Evolutionary conservation across 2,113 vertebrate genomes (phyloP).

Genomic region (Tringa solitaria): DNA sequence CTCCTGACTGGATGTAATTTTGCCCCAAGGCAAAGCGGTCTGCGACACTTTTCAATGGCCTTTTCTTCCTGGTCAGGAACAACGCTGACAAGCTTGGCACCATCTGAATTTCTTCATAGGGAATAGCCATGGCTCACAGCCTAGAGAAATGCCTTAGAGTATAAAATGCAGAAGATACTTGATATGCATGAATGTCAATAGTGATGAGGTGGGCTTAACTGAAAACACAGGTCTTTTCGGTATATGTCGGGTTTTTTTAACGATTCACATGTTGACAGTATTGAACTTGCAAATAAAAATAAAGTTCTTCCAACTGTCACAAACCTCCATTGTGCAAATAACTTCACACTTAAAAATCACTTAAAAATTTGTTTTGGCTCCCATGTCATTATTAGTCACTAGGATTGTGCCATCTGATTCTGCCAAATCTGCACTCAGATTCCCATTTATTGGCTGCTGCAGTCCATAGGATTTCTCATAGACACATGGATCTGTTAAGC

Average conservation of each 20-base stretch:
- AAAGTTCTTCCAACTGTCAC: not conserved
- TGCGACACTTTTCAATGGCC: not conserved
- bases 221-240: not conserved
- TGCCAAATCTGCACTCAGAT: not conserved
- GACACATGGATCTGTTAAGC: not conserved
- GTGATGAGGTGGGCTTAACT: not conserved
- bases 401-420: not conserved
- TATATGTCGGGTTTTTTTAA: rapidly evolving
- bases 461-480: not conserved
- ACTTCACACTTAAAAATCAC: not conserved
- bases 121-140: not conserved
- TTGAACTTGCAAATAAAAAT: not conserved
- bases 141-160: not conserved
- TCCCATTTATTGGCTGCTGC: not conserved
- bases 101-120: not conserved
- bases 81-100: not conserved
- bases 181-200: not conserved
- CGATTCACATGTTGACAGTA: not conserved
- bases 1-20: not conserved
- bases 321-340: not conserved
- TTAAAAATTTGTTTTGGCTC: not conserved
- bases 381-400: not conserved
- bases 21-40: not conserved
- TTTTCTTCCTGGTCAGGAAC: not conserved
- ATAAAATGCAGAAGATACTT: not conserved